phyloP scores from a whole-genome alignment of 2,113 vertebrate species.

The Alces alces region DNA sequence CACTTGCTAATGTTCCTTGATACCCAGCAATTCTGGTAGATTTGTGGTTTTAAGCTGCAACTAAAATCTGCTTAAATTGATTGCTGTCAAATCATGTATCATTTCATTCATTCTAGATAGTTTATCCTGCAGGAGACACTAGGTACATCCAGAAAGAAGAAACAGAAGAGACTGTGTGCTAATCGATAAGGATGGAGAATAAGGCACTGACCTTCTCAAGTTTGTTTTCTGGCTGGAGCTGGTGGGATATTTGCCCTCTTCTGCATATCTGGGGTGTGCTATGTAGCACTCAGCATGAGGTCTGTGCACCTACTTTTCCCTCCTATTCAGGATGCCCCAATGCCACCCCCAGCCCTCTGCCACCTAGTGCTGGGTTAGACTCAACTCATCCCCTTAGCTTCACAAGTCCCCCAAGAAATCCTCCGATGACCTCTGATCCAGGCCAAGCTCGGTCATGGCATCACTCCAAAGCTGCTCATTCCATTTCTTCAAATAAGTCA shows the following conservation, averaged over 20 bases:
- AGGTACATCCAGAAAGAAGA: background rate
- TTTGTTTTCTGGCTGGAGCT: background rate
- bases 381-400: background rate
- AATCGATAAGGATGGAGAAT: background rate
- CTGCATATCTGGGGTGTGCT: background rate
- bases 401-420: background rate
- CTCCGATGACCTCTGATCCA: background rate
- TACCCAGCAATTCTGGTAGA: background rate
- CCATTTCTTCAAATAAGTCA: background rate
- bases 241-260: too few species aligned
- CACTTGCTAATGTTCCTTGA: accelerated
- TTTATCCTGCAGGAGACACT: background rate
- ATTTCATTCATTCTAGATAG: background rate
- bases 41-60: background rate
- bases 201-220: background rate
- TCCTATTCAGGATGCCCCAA: background rate
- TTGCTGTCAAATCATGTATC: background rate
- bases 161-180: background rate
- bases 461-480: background rate
- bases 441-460: background rate
- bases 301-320: accelerated
- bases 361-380: background rate
- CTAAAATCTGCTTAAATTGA: background rate
- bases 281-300: accelerated
- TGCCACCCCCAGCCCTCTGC: background rate